Evolutionary conservation across 2,797 vertebrate species (phyloP).

Genomic region (Urosaurus nigricauda): DNA sequence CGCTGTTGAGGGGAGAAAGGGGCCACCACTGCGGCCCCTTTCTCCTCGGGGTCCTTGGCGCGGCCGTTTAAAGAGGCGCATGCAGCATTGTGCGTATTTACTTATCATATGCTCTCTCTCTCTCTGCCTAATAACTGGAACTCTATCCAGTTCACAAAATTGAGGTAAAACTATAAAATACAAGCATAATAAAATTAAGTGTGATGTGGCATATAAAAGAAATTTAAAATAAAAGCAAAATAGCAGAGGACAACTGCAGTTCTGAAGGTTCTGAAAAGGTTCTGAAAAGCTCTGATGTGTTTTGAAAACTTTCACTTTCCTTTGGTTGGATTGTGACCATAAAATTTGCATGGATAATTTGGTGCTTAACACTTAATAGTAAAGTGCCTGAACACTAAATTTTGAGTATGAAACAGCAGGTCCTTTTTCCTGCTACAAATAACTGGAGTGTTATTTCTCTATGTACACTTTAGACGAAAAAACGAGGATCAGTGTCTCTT

Average conservation of each 20-base stretch:
- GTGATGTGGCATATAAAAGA: not conserved
- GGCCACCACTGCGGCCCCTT: too few relatives aligned
- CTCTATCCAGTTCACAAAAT: not conserved
- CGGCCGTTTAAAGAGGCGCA: too few relatives aligned
- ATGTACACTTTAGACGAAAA: constrained; percentile 71
- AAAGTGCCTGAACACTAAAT: constrained; percentile 6
- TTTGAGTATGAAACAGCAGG: constrained; percentile 43
- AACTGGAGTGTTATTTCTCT: constrained; percentile 27
- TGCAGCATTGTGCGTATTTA: too few relatives aligned
- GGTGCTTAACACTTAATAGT: constrained; percentile 27
- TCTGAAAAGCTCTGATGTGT: not conserved
- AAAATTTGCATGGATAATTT: constrained; percentile 43
- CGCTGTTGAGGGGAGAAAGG: too few relatives aligned
- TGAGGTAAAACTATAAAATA: not conserved
- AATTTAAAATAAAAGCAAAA: not conserved
- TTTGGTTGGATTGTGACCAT: constrained; percentile 3
- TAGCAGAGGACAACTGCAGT: not conserved
- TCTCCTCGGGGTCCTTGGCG: too few relatives aligned
- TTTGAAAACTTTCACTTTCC: not conserved
- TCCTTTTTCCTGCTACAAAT: constrained; percentile 13
- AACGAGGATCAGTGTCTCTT: constrained; percentile 71
- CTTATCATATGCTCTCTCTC: too few relatives aligned
- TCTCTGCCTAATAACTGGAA: not conserved
- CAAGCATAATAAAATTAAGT: not conserved
- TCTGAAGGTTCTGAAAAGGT: not conserved